A percentile compares a stretch with the other conserved stretches of the same genome.
Conservation (phyloP, 2,888 invertebrate species). For the Dioctria linearis region DNA sequence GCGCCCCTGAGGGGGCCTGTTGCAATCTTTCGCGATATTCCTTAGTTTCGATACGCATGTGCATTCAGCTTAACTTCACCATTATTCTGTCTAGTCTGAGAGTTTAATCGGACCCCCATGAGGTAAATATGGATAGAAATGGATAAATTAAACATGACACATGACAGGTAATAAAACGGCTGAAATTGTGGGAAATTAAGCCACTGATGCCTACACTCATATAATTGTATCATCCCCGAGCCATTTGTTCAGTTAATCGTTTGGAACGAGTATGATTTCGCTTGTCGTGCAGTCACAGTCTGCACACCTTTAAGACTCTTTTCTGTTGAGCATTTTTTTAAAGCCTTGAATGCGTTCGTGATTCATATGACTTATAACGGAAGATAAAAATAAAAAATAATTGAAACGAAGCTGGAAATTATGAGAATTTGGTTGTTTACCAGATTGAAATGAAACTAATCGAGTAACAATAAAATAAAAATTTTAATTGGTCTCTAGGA, state of each 20-base stretch:
- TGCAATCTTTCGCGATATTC: background rate
- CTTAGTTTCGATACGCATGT: conserved; percentile 2
- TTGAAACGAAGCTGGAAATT: too few relatives aligned
- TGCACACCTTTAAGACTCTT: background rate
- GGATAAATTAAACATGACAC: conserved; percentile 16
- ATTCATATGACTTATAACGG: conserved; percentile 11
- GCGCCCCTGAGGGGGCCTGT: background rate
- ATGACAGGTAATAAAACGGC: conserved; percentile 8
- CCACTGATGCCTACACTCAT: background rate
- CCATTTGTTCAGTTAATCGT: background rate
- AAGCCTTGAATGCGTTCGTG: conserved; percentile 34
- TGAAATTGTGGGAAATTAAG: conserved; percentile 23
- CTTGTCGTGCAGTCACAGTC: conserved; percentile 10
- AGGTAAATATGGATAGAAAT: too few relatives aligned
- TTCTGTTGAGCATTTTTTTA: background rate
- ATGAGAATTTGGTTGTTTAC: too few relatives aligned
- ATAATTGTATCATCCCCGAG: conserved; percentile 35
- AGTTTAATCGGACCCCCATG: background rate
- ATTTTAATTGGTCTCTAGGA: too few relatives aligned
- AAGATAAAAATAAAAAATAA: background rate
- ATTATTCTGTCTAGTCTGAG: conserved; percentile 6
- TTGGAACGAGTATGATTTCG: conserved; percentile 16
- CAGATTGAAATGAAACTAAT: too few relatives aligned
- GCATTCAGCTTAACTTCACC: background rate
- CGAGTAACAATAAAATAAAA: too few relatives aligned